Evolutionary conservation across 2,113 vertebrate genomes (phyloP), one percentile per base, ranked within the genome.

Genomic region (Ginglymostoma cirratum): DNA sequence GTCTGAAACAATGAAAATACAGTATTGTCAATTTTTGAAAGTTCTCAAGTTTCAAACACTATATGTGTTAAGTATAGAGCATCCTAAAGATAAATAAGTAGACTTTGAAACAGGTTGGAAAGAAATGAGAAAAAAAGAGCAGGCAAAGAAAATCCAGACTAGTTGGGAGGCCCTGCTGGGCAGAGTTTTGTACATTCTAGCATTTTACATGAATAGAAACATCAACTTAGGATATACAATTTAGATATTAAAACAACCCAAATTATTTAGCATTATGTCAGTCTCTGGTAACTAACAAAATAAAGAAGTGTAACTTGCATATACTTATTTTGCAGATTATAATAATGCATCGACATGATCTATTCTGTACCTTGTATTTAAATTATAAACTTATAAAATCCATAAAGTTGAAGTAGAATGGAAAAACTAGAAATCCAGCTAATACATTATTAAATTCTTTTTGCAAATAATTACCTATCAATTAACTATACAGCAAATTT

Each of bases 401-500:
- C 76, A 38, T 80, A 80, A 38, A n/a, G 12, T 19, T 38, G 21
- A 23, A 19, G 17, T 55, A 55, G 42, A 17, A 19, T 42, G 12
- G n/a, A 83, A 42, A 95, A 67, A 94, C 12, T 52, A 72, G 21
- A 95, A 95, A 95, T 95, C 34, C 24, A 52, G 42, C 45, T 15
- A 34, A 14, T 2, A 72, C 42, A 72, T 48, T 48, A 21, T 7
- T 6, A 95, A 48, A 24, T 24, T 76, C 94, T 72, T 72, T 34
- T 72, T 45, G 23, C 42, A 95, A 48, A 95, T 30, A 83, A 42
- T 42, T 42, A 4, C 12, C 42, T 83, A 83, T 42, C 42, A 24
- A 70, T 95, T 34, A 95, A 95, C 23, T 72, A 69, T 42, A 34
- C 38, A 95, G 61, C 76, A 72, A 95, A 83, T 83, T 42, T 90